Conservation (phyloP, 2,888 invertebrate genomes). For the Xestia c-nigrum region DNA sequence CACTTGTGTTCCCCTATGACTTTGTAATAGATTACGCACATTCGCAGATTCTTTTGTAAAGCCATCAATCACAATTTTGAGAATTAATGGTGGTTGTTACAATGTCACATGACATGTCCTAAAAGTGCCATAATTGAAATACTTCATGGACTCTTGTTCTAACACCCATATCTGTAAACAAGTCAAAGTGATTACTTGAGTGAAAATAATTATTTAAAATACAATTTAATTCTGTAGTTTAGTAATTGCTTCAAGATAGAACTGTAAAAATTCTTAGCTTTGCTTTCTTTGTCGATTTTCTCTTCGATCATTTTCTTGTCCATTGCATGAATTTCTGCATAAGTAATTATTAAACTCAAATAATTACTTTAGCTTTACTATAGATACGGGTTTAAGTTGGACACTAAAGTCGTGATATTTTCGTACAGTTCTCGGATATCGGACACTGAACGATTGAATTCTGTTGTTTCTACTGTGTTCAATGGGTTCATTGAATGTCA, state of each 20-base stretch:
- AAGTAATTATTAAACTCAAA: too few species aligned
- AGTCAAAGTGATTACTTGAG: background rate
- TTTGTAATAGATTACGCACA: conserved; percentile 39
- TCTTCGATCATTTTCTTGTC: too few species aligned
- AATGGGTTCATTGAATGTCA: conserved; percentile 12
- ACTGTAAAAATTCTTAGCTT: too few species aligned
- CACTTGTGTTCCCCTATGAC: conserved; percentile 56
- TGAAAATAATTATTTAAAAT: background rate
- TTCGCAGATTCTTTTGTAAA: conserved; percentile 47
- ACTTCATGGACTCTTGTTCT: background rate
- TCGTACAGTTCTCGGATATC: background rate
- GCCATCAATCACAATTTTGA: conserved; percentile 59
- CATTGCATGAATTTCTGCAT: too few species aligned
- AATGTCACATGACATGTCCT: conserved; percentile 13
- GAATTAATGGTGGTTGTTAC: conserved; percentile 34
- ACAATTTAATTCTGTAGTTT: background rate
- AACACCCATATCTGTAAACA: background rate
- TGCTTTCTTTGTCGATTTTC: too few species aligned
- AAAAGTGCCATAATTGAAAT: conserved; percentile 16
- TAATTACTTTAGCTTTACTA: too few species aligned
- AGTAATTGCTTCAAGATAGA: too few species aligned
- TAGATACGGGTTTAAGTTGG: background rate
- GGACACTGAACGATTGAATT: background rate
- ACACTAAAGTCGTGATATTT: background rate
- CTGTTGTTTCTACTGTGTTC: background rate